A percentile compares a stretch with the other conserved stretches of the same genome.
These are phyloP conservation scores for Acleris emargana DNA, from an alignment of 2,888 invertebrate genomes.

Conservation along the genomic window DNA sequence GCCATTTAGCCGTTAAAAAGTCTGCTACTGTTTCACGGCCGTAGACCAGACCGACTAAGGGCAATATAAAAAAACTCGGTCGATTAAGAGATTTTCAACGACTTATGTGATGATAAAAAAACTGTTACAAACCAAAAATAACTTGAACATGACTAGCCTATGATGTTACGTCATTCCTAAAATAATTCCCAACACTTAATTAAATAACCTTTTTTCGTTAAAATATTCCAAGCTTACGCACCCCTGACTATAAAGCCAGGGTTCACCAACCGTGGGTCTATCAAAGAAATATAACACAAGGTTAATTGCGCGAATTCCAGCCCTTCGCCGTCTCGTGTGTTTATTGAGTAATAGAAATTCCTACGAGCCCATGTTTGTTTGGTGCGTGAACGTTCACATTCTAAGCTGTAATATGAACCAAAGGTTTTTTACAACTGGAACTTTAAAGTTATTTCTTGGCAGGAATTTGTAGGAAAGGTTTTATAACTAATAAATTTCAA, in stretches of 20 bases:
- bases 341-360: constrained; percentile 41
- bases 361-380: constrained; percentile 26
- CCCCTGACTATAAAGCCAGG: constrained; percentile 29
- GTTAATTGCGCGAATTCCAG: constrained; percentile 40
- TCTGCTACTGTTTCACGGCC: too few relatives aligned
- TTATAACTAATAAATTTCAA: neutral
- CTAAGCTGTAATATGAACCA: constrained; percentile 15
- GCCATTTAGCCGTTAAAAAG: too few relatives aligned
- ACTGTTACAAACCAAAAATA: too few relatives aligned
- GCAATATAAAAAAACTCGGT: too few relatives aligned
- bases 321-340: constrained; percentile 31
- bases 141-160: too few relatives aligned
- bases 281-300: constrained; percentile 41
- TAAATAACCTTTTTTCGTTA: constrained; percentile 4
- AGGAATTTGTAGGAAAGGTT: neutral
- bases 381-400: constrained; percentile 26
- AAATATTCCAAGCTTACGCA: constrained; percentile 33
- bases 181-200: too few relatives aligned
- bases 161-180: too few relatives aligned
- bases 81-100: too few relatives aligned
- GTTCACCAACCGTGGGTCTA: constrained; percentile 33
- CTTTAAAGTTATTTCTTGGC: neutral
- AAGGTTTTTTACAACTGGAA: constrained; percentile 1
- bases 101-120: too few relatives aligned
- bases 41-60: too few relatives aligned